These are phyloP conservation scores for Baccha elongata DNA, from an alignment of 2,888 invertebrate species.

Conservation along the genomic window DNA sequence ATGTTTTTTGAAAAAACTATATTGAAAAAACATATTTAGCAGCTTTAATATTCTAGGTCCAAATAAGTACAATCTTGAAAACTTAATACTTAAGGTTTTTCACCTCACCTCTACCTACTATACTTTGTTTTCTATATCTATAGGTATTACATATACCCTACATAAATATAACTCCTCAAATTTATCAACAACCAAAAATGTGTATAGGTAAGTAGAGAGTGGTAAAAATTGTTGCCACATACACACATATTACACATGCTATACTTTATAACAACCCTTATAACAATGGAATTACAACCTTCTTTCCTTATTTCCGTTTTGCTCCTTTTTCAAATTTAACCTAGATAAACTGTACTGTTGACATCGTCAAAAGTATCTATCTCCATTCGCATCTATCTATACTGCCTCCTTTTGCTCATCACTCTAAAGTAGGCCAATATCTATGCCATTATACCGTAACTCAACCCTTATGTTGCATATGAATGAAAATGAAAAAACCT, in stretches of 20 bases:
- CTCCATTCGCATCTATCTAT: conserved; percentile 1
- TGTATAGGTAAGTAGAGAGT: no score
- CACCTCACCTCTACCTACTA: no score
- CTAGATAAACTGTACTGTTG: conserved; percentile 55
- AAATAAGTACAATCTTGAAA: no score
- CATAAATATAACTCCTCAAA: no score
- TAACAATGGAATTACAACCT: conserved; percentile 36
- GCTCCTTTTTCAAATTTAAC: conserved; percentile 34
- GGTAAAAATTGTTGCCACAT: not conserved
- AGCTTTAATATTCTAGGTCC: no score
- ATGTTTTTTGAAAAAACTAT: no score
- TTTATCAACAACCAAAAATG: no score
- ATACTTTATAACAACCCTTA: conserved; percentile 6
- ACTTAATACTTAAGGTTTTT: no score
- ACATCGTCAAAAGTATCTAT: conserved; percentile 56
- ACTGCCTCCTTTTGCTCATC: conserved; percentile 29
- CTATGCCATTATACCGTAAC: conserved; percentile 14
- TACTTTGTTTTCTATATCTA: no score
- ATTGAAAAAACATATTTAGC: no score
- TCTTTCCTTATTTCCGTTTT: conserved; percentile 9
- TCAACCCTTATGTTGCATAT: conserved; percentile 28
- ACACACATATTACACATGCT: not conserved
- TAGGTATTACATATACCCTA: no score
- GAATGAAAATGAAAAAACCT: conserved; percentile 4
- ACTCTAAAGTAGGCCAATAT: conserved; percentile 55